Base-by-base conservation (phyloP, 92 coral and sea anemone genomes). In the Phenganax marumi region DNA sequence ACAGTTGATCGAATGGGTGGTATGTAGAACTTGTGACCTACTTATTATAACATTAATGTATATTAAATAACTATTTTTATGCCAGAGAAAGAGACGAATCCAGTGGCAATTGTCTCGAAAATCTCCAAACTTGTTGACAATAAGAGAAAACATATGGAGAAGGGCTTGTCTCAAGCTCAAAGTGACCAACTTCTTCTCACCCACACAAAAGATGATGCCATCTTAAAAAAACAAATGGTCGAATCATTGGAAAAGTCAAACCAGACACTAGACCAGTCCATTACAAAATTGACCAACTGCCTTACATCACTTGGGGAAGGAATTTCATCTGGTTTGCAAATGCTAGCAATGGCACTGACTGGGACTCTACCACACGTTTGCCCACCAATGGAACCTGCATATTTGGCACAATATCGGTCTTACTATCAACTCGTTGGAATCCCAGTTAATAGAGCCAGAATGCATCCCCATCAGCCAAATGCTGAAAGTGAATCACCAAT, bases 81-180 rank as follows among this genome's bases (percentile, higher is more conserved):
- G 5, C 26, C 46, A 18, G 0, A 70, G 75, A 49, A 70, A 70
- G 75, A 70, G 46, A 70, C 17, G 46, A 70, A 26, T 49, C 16
- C 56, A 70, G 10, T 39, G 53, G 54, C 39, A 47, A 50, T 19
- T 70, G 76, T 21, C 12, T 64, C 25, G 5, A 22, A 21, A 64
- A 21, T 86, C 80, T 54, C 88, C 64, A 24, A 86, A 80, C 79
- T 69, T 68, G 63, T 73, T 81, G 75, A 89, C 66, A 21, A 86
- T 75, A 66, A 66, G 72, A 23, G 83, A 17, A 84, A 77, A 33
- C 87, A 76, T 53, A 84, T 84, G 87, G 87, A 84, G 33, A 84
- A 84, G 70, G 76, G 60, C 14, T 65, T 66, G 4, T 84, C 87
- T 13, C 83, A 84, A 73, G 87, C 84, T 17, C 83, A 84, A 50